Conservation (phyloP, 2,113 vertebrate genomes). For the Equus quagga region DNA sequence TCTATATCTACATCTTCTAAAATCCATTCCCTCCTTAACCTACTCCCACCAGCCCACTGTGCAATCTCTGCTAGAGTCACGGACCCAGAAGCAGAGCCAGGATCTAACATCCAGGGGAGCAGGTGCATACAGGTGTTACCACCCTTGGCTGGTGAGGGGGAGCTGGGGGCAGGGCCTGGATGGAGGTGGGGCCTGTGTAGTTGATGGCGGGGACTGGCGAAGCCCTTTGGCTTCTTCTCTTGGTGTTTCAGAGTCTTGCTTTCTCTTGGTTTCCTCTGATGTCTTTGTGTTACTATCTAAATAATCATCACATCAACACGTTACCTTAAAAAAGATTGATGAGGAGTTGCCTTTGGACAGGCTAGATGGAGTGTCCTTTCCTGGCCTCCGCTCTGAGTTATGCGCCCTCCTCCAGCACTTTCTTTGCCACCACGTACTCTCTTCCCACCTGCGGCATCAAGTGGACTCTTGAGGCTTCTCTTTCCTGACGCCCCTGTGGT, state of each 20-base stretch:
- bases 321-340: neutral
- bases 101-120: neutral
- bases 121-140: too few relatives aligned
- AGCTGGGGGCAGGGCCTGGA: neutral
- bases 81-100: neutral
- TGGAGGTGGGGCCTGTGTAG: neutral
- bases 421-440: rapidly evolving
- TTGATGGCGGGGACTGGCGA: neutral
- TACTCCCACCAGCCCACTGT: neutral
- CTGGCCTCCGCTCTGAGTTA: neutral
- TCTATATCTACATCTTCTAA: neutral
- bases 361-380: too few relatives aligned
- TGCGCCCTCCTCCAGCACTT: neutral
- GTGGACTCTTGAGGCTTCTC: neutral
- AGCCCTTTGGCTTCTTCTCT: neutral
- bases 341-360: neutral
- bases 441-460: neutral
- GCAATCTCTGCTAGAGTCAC: neutral
- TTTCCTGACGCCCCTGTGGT: neutral
- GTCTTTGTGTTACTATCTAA: neutral
- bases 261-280: neutral
- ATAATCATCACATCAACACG: neutral
- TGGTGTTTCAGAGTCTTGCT: neutral
- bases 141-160: neutral
- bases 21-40: neutral